Conservation (phyloP, 2,113 vertebrate species). For the Etheostoma spectabile region DNA sequence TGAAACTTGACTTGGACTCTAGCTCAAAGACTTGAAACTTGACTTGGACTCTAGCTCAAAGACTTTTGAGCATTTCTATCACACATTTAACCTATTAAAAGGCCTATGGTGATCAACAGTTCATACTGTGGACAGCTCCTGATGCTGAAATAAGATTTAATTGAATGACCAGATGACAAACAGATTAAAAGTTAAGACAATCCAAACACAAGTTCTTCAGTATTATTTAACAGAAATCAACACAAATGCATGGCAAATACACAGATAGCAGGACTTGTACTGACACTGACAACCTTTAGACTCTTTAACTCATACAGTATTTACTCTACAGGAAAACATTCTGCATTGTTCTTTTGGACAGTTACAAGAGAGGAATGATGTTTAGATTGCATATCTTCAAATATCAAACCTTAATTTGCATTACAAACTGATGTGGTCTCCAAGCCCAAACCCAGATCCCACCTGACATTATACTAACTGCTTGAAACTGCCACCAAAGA, state of each 20-base stretch:
- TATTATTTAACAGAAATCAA: not conserved
- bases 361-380: not conserved
- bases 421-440: no score
- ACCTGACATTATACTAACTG: no score
- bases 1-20: no score
- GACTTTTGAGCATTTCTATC: no score
- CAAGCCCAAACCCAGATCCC: no score
- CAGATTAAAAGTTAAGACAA: not conserved
- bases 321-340: not conserved
- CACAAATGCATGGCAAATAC: not conserved
- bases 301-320: not conserved
- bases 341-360: not conserved
- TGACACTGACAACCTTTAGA: no score
- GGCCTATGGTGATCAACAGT: not conserved
- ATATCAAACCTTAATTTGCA: no score
- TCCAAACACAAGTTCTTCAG: not conserved
- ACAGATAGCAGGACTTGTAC: not conserved
- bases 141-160: slow-evolving; percentile 33
- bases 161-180: not conserved
- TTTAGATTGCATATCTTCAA: no score
- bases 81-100: not conserved
- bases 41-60: no score
- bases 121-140: slow-evolving; percentile 32
- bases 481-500: no score
- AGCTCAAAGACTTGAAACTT: no score